These are phyloP conservation scores for Lissocephala sabroskyi DNA, from an alignment of 2,888 invertebrate genomes.

Conservation along the genomic window DNA sequence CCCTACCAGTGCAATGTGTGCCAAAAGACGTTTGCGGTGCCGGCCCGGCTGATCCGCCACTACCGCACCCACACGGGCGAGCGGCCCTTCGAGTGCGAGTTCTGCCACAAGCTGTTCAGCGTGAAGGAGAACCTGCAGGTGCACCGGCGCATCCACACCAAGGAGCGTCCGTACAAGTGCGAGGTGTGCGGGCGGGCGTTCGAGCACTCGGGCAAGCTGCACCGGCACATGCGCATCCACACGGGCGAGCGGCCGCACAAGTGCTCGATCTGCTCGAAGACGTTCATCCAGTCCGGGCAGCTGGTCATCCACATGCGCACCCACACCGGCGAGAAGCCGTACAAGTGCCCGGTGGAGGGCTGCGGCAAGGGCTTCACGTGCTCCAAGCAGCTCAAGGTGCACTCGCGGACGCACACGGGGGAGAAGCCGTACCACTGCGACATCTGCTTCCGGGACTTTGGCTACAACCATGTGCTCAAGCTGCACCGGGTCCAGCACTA, in stretches of 20 bases:
- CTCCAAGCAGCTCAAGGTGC: slow-evolving; percentile 92
- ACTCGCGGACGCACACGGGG: slow-evolving; percentile 91
- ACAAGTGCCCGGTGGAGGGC: slow-evolving; percentile 84
- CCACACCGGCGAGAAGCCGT: slow-evolving; percentile 90
- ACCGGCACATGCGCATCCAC: slow-evolving; percentile 92
- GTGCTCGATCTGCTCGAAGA: slow-evolving; percentile 89
- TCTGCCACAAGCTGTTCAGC: slow-evolving; percentile 92
- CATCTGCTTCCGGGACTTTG: slow-evolving; percentile 91
- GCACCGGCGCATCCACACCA: slow-evolving; percentile 91
- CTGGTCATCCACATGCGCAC: slow-evolving; percentile 92
- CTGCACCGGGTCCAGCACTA: slow-evolving; percentile 92
- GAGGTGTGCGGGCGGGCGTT: slow-evolving; percentile 91
- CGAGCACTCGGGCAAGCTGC: slow-evolving; percentile 91
- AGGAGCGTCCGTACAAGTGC: slow-evolving; percentile 92
- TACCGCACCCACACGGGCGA: slow-evolving; percentile 93
- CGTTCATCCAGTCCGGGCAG: slow-evolving; percentile 93
- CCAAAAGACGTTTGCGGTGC: slow-evolving; percentile 91
- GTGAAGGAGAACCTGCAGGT: slow-evolving; percentile 94
- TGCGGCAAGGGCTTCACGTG: slow-evolving; percentile 94
- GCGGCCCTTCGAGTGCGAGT: slow-evolving; percentile 92
- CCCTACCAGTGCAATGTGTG: slow-evolving; percentile 93
- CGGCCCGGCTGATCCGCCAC: slow-evolving; percentile 86
- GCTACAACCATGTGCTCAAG: slow-evolving; percentile 92
- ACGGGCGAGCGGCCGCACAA: slow-evolving; percentile 92
- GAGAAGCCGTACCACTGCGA: slow-evolving; percentile 94